Evolutionary conservation across 2,797 vertebrate species (phyloP).

Genomic region (Philypnodon macrostomus): DNA sequence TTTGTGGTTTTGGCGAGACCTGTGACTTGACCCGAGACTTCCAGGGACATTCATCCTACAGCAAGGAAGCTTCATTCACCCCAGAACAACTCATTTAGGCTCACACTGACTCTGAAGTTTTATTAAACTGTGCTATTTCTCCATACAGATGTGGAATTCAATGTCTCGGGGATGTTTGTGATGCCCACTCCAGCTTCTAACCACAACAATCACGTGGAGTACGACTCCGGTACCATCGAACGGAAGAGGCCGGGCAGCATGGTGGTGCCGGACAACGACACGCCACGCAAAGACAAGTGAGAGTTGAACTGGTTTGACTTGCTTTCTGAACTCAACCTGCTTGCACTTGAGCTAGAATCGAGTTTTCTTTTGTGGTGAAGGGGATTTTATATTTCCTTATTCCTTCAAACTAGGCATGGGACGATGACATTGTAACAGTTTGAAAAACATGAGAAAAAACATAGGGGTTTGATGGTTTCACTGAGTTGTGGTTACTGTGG

Average conservation of each 20-base stretch:
- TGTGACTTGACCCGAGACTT: too few relatives aligned
- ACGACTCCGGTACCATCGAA: constrained; percentile 85
- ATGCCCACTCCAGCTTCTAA: constrained; percentile 84
- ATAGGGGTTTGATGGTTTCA: too few relatives aligned
- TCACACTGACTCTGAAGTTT: too few relatives aligned
- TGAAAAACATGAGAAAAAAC: too few relatives aligned
- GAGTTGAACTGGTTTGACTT: not conserved
- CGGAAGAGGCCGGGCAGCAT: constrained; percentile 91
- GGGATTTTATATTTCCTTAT: too few relatives aligned
- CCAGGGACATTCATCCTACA: too few relatives aligned
- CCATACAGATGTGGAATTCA: constrained; percentile 90
- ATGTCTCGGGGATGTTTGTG: constrained; percentile 92
- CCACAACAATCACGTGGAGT: constrained; percentile 82
- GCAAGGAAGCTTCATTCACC: too few relatives aligned
- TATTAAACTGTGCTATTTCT: not conserved
- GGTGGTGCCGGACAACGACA: constrained; percentile 86
- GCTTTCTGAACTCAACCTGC: not conserved
- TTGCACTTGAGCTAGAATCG: not conserved
- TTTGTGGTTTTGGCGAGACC: too few relatives aligned
- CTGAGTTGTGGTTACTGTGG: too few relatives aligned
- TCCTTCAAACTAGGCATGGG: not conserved
- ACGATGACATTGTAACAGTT: too few relatives aligned
- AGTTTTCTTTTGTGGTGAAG: not conserved
- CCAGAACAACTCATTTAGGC: too few relatives aligned
- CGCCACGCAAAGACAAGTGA: constrained; percentile 89